Conservation (phyloP, 2,888 invertebrate genomes). For the Agrochola lota region DNA sequence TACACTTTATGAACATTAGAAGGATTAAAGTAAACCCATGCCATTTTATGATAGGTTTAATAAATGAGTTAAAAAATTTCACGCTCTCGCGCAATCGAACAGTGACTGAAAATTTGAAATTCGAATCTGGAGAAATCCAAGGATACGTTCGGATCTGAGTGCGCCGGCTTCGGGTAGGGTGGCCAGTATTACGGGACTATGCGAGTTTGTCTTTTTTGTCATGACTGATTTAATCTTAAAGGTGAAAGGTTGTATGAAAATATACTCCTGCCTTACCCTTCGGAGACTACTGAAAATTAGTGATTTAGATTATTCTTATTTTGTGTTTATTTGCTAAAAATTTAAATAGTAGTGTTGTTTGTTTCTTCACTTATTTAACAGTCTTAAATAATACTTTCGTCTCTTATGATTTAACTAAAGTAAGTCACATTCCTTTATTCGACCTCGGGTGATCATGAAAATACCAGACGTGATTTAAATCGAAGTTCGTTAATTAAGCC, state of each 20-base stretch:
- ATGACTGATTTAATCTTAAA: conserved; percentile 52
- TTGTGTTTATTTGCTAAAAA: conserved; percentile 5
- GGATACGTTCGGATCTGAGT: conserved; percentile 75
- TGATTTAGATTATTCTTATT: conserved; percentile 25
- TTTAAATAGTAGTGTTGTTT: neutral
- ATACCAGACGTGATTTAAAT: conserved; percentile 34
- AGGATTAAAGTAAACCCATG: conserved; percentile 53
- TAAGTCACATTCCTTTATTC: conserved; percentile 1
- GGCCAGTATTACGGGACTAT: conserved; percentile 51
- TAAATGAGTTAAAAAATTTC: conserved; percentile 70
- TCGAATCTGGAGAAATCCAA: conserved; percentile 86
- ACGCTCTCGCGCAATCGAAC: conserved; percentile 83
- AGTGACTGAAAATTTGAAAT: conserved; percentile 89
- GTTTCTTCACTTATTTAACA: neutral
- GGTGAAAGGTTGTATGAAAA: conserved; percentile 47
- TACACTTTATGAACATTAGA: conserved; percentile 56
- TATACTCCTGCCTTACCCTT: conserved; percentile 24
- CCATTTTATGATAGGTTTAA: conserved; percentile 60
- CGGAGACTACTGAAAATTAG: conserved; percentile 1
- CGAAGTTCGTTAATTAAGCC: conserved; percentile 36
- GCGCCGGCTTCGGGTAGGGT: conserved; percentile 68
- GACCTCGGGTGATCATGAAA: conserved; percentile 28
- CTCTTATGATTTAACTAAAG: neutral
- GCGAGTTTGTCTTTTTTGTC: conserved; percentile 54
- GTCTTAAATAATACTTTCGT: neutral